Conservation (phyloP, 2,888 invertebrate genomes). For the Sicus ferrugineus region DNA sequence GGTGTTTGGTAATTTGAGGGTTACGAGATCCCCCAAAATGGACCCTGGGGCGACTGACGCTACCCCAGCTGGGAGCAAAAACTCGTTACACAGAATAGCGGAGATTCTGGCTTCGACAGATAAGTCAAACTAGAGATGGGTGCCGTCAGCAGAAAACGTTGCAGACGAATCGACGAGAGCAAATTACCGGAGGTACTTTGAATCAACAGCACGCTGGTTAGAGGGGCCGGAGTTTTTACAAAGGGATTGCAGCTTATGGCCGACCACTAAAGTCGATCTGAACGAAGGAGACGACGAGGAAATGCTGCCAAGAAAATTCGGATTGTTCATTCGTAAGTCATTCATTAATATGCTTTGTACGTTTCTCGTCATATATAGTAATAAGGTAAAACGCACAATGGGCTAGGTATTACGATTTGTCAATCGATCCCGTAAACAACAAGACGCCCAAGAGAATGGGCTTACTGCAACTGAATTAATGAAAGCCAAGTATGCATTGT, state of each 20-base stretch:
- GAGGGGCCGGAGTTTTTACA: neutral
- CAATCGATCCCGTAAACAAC: neutral
- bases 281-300: neutral
- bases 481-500: neutral
- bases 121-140: neutral
- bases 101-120: neutral
- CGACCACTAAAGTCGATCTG: neutral
- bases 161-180: conserved; percentile 8
- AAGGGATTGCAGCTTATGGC: neutral
- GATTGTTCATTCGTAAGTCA: neutral
- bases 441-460: neutral
- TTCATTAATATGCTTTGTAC: neutral
- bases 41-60: too few relatives aligned
- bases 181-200: conserved; percentile 21
- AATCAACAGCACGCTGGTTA: conserved; percentile 4
- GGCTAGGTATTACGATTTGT: neutral
- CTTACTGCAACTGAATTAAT: conserved; percentile 1
- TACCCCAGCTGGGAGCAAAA: too few relatives aligned
- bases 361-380: neutral
- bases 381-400: neutral
- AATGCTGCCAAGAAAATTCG: neutral
- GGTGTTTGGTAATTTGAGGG: too few relatives aligned
- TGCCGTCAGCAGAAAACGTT: neutral
- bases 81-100: neutral
- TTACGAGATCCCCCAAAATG: too few relatives aligned